phyloP scores from a whole-genome alignment of 2,888 invertebrate genomes.

The Lasioglossum figueresi region DNA sequence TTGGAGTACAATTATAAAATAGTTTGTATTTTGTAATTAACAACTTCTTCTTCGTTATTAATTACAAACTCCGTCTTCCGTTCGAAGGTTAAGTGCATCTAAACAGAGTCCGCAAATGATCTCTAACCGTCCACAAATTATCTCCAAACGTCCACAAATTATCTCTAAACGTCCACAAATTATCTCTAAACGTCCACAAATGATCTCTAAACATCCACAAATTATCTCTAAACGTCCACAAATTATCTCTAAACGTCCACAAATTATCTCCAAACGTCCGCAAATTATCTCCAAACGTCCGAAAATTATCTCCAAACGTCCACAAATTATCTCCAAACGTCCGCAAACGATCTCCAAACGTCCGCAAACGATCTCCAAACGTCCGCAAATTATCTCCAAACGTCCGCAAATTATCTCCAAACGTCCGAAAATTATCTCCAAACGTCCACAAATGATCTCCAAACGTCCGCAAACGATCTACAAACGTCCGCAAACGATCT shows the following conservation, averaged over 20 bases:
- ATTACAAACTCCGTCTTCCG: too few relatives aligned
- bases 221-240: background rate
- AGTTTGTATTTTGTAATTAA: too few relatives aligned
- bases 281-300: background rate
- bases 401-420: background rate
- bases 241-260: background rate
- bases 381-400: background rate
- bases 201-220: background rate
- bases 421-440: too few relatives aligned
- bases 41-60: too few relatives aligned
- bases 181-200: background rate
- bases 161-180: background rate
- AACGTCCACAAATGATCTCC: too few relatives aligned
- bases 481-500: background rate
- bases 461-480: background rate
- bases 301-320: too few relatives aligned
- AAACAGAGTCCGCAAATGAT: constrained; percentile 30
- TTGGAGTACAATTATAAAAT: too few relatives aligned
- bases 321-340: background rate
- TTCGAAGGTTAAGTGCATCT: constrained; percentile 5
- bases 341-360: background rate
- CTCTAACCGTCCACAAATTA: background rate
- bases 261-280: background rate
- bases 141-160: background rate
- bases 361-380: background rate